phyloP scores from a whole-genome alignment of 2,113 vertebrate genomes.

The Myrmecophaga tridactyla region DNA sequence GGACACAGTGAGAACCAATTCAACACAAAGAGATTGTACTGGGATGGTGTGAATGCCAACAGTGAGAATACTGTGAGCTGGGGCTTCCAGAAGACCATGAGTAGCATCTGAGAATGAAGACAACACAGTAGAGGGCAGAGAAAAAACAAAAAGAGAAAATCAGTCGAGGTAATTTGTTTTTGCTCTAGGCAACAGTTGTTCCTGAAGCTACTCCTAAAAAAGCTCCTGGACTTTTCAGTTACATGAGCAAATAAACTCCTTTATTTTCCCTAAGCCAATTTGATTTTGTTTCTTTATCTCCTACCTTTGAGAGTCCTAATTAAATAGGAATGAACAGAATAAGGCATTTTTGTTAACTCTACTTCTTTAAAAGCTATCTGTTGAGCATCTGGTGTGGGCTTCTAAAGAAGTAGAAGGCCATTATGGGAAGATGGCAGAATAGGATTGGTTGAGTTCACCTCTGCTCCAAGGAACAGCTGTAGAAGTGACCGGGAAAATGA shows the following conservation, averaged over 20 bases:
- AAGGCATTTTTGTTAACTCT: slow-evolving; percentile 46
- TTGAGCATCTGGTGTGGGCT: slow-evolving; percentile 19
- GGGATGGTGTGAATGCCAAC: neutral
- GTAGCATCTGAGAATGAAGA: neutral
- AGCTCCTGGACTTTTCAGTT: slow-evolving; percentile 38
- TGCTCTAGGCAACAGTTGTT: slow-evolving; percentile 3
- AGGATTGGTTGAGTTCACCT: no score
- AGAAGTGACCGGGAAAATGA: no score
- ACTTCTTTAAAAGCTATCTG: slow-evolving; percentile 23
- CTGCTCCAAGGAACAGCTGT: no score
- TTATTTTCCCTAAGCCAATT: slow-evolving; percentile 44
- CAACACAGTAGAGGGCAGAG: neutral
- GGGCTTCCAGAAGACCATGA: neutral
- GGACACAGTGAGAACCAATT: neutral
- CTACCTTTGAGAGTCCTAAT: slow-evolving; percentile 59
- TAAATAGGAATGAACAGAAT: slow-evolving; percentile 57
- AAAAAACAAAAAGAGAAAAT: neutral
- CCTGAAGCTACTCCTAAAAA: neutral
- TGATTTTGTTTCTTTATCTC: slow-evolving; percentile 58
- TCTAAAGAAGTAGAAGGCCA: slow-evolving; percentile 11
- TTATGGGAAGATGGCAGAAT: no score
- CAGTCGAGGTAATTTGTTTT: neutral
- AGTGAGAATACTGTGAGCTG: neutral
- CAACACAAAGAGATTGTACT: neutral
- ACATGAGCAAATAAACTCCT: slow-evolving; percentile 53